These are phyloP conservation scores for Leucoma salicis DNA, from an alignment of 2,888 invertebrate genomes.

Conservation along the genomic window DNA sequence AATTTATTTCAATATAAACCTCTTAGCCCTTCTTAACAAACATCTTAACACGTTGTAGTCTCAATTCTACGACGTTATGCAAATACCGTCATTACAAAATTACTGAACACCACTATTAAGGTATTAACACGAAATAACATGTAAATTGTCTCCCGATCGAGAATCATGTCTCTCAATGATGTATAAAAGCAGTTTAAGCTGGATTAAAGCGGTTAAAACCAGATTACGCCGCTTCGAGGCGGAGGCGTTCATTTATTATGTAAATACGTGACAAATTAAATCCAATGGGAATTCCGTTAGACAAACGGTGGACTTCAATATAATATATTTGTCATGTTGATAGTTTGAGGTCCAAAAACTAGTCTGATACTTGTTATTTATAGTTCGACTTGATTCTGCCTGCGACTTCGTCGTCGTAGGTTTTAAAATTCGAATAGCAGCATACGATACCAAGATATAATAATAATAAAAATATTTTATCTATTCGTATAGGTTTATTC, in stretches of 20 bases:
- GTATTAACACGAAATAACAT: conserved; percentile 70
- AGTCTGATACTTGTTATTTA: too few relatives aligned
- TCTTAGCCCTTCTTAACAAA: not conserved
- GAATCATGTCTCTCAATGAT: conserved; percentile 80
- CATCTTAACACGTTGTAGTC: not conserved
- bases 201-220: conserved; percentile 67
- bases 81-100: conserved; percentile 53
- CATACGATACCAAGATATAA: too few relatives aligned
- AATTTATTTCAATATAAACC: too few relatives aligned
- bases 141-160: conserved; percentile 75
- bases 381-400: too few relatives aligned
- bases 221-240: conserved; percentile 61
- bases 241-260: conserved; percentile 80
- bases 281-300: conserved; percentile 77
- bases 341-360: conserved; percentile 38
- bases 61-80: conserved; percentile 33
- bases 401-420: too few relatives aligned
- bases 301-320: conserved; percentile 65
- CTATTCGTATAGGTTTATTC: too few relatives aligned
- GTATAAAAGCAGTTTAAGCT: conserved; percentile 74
- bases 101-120: conserved; percentile 62
- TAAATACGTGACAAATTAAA: conserved; percentile 81
- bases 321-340: conserved; percentile 48
- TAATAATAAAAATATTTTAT: too few relatives aligned
- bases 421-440: too few relatives aligned